phyloP scores from a whole-genome alignment of 2,113 vertebrate genomes.

The Varanus salvator region DNA sequence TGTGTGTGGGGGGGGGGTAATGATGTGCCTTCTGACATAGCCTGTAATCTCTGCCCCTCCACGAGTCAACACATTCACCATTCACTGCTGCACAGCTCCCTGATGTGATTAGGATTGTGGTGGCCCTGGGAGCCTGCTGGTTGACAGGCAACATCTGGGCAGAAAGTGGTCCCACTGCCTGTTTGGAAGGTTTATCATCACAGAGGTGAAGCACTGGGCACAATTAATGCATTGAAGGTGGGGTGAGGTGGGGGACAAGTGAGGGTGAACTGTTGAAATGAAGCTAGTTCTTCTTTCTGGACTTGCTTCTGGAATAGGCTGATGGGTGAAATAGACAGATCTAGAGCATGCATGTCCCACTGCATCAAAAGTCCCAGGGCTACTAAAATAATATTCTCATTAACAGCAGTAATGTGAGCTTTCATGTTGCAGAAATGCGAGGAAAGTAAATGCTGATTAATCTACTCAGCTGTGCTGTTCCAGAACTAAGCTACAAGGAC shows the following conservation, averaged over 20 bases:
- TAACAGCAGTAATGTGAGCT: neutral
- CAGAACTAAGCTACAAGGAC: neutral
- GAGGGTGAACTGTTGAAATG: neutral
- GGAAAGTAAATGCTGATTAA: neutral
- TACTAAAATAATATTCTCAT: neutral
- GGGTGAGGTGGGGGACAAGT: too few relatives aligned
- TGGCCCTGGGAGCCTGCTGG: neutral
- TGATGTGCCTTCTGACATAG: neutral
- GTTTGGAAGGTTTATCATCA: neutral
- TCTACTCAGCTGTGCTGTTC: neutral
- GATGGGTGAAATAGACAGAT: too few relatives aligned
- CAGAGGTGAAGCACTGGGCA: neutral
- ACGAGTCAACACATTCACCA: neutral
- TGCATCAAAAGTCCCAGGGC: neutral
- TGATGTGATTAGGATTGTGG: neutral
- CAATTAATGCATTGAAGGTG: neutral
- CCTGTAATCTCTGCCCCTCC: neutral
- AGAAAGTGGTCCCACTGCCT: neutral
- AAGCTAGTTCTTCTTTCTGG: neutral
- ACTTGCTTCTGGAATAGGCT: neutral
- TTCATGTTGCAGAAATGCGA: neutral
- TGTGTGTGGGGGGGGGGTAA: neutral
- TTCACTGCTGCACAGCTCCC: neutral
- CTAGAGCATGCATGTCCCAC: neutral
- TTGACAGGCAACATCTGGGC: neutral